Evolutionary conservation across 2,797 vertebrate species (phyloP).

Genomic region (Mycteria americana): DNA sequence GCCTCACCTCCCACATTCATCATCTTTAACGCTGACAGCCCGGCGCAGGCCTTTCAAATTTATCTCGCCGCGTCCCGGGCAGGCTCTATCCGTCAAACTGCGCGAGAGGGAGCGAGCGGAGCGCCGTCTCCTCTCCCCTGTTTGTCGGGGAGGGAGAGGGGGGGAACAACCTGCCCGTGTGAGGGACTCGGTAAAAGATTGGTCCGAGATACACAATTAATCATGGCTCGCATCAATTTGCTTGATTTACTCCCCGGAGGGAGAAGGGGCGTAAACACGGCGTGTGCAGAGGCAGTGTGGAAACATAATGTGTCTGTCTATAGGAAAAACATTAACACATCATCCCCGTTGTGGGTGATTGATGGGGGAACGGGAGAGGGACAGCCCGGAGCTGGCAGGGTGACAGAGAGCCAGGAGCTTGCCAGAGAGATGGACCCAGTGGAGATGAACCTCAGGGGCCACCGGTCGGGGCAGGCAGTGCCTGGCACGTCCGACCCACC

Average conservation of each 20-base stretch:
- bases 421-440: conserved; percentile 35
- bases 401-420: conserved; percentile 64
- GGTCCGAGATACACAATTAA: conserved; percentile 76
- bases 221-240: conserved; percentile 79
- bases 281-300: conserved; percentile 75
- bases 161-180: conserved; percentile 62
- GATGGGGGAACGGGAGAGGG: conserved; percentile 69
- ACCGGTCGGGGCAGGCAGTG: background rate
- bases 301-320: conserved; percentile 79
- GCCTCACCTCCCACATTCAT: conserved; percentile 94
- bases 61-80: conserved; percentile 82
- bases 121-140: conserved; percentile 59
- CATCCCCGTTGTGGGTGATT: conserved; percentile 75
- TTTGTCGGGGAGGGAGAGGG: conserved; percentile 34
- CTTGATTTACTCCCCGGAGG: conserved; percentile 78
- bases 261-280: conserved; percentile 76
- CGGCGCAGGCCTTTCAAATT: conserved; percentile 82
- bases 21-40: conserved; percentile 99
- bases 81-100: conserved; percentile 85
- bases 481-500: background rate
- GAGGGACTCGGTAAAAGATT: conserved; percentile 73
- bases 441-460: conserved; percentile 42
- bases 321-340: conserved; percentile 82
- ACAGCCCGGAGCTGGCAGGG: conserved; percentile 63
- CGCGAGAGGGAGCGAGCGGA: conserved; percentile 30